These are phyloP conservation scores for Hippocampus mohnikei DNA, from an alignment of 2,113 vertebrate species.

Conservation along the genomic window DNA sequence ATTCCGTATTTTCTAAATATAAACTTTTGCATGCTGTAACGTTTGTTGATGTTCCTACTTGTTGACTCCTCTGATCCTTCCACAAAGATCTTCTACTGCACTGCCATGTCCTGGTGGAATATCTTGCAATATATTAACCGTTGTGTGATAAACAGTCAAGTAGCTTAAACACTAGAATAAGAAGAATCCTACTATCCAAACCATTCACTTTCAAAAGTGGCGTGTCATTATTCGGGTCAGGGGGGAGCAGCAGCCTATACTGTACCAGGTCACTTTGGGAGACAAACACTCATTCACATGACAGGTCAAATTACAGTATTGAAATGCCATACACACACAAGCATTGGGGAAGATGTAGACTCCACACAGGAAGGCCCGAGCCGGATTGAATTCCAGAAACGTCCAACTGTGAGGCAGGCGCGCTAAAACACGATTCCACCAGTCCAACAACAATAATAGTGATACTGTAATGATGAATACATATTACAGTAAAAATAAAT, in stretches of 20 bases:
- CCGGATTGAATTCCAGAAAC: background rate
- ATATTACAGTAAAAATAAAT: background rate
- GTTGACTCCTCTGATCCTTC: background rate
- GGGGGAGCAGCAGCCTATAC: too few relatives aligned
- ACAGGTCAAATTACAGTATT: too few relatives aligned
- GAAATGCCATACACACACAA: background rate
- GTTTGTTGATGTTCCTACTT: slow-evolving; percentile 4
- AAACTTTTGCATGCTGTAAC: background rate
- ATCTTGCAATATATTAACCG: background rate
- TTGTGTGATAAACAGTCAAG: background rate
- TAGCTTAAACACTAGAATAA: background rate
- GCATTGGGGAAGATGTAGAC: background rate
- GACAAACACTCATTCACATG: background rate
- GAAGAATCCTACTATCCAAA: background rate
- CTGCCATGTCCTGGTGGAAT: background rate
- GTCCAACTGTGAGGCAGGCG: too few relatives aligned
- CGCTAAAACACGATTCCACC: background rate
- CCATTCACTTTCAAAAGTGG: background rate
- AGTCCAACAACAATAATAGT: background rate
- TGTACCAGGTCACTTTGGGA: too few relatives aligned
- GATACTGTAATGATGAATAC: background rate
- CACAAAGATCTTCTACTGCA: background rate
- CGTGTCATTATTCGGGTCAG: too few relatives aligned
- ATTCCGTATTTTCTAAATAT: background rate
- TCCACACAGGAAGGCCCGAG: background rate